Evolutionary conservation across 2,888 invertebrate species (phyloP), one percentile per base, ranked within the genome.

Genomic region (Epinotia nisella): DNA sequence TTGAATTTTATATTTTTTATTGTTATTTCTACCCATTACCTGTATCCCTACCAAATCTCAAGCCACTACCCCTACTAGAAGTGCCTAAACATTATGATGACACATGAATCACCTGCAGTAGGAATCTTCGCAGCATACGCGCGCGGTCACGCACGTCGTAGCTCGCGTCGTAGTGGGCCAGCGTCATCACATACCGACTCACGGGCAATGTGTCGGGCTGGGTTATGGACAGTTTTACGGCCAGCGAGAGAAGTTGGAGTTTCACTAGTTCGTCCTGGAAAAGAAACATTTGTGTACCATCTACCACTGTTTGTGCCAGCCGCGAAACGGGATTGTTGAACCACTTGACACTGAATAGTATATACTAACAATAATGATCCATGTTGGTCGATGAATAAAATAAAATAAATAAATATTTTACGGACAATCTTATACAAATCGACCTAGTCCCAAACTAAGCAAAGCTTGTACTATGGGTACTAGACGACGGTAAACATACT

Each of bases 81-180:
- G 4, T 7, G 1, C 11, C 24, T 7, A 15, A n/a, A 62, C 45
- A 5, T 35, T n/a, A n/a, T n/a, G 51, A 29, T 62, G 10, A 21
- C 45, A 1, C 2, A 13, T 61, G 0, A 45, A 19, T 61, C 13
- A 19, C 74, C 1, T 89, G 90, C 41, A 87, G 85, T 0, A 90
- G 78, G 81, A 92, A 90, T 76, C 96, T 96, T 15, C 97, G 95
- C 69, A 99, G 94, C 85, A 99, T 96, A 29, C 99, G 94, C 4
- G 98, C 98, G 11, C 99, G 95, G 92, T 99, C 99, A 29, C 99
- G 95, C 69, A 99, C 98, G 91, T 99, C 99, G 86, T 99, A 99
- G 90, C 98, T 98, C 79, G 97, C 97, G 94, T 99, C 99, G 89
- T 99, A 99, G 80, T 98, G 97, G 0, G 99, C 99, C 82, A 99